Base-by-base conservation (phyloP, 2,797 vertebrate genomes). In the Sebastes miniatus region DNA sequence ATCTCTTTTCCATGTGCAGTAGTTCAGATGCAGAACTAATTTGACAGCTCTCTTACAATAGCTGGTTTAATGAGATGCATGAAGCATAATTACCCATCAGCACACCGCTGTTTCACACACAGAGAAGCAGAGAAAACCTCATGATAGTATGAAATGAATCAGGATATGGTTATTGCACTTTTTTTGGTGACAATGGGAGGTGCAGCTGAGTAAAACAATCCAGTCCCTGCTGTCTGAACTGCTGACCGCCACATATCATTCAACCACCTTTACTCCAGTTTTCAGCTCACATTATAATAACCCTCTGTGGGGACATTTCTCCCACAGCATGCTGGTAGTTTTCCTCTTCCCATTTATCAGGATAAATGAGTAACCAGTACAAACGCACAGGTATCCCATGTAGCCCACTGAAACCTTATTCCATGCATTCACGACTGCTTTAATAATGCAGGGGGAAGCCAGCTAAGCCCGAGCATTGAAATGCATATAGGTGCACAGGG, bases 391-490 rank as follows among this genome's bases (percentile, higher is more conserved):
- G 65, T 87, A 73, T 73, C 62, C 61, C 47, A 68, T 83, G 76
- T 39, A 43, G 67, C 62, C 27, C 50, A 32, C 47, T 70, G 64
- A 66, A 73, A 57, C 65, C 61, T 58, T 68, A 69, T 83, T 83
- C 69, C 66, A 77, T 80, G 69, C 29, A 31, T 74, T 74, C 73
- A 64, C 16, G 9, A 57, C 47, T 82, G 8, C 64, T 87, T 91
- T 85, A 88, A 92, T 88, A 88, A 86, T 90, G 84, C 80, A 90
- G 11, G 24, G 36, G 25, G 22, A 13, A 82, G 69, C 39, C 27
- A 64, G 75, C 73, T 58, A 73, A 34, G 63, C 57, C 62, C 8
- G 72, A 75, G 57, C 61, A 74, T 85, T 77, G 69, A 76, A 89
- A 81, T 75, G 63, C 69, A 62, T 73, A 66, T 78, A 88, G 87